Percentiles rank a stretch among this genome's conserved stretches.
Evolutionary conservation across 1,140 invertebrate genomes (phyloP).

Genomic region (Ruditapes philippinarum): DNA sequence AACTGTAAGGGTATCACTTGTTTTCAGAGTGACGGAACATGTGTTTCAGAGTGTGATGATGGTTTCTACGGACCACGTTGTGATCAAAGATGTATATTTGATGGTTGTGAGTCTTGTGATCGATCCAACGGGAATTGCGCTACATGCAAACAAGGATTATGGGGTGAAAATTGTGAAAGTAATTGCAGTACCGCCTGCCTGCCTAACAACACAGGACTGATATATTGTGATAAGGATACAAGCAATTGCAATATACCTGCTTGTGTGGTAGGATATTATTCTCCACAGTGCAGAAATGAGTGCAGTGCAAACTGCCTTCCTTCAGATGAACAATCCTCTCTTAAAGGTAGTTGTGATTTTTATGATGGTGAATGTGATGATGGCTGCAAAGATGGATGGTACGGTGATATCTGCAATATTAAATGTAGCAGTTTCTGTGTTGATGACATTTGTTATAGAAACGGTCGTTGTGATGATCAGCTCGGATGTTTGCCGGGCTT

Average conservation of each 20-base stretch:
- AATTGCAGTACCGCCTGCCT: constrained; percentile 18
- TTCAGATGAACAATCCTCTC: too few species aligned
- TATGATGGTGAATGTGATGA: not conserved
- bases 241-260: not conserved
- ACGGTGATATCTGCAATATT: constrained; percentile 19
- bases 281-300: not conserved
- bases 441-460: not conserved
- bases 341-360: constrained; percentile 7
- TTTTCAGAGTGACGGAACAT: constrained; percentile 10
- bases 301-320: constrained; percentile 26
- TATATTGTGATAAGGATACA: constrained; percentile 36
- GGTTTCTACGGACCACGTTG: constrained; percentile 38
- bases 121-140: not conserved
- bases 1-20: constrained; percentile 18
- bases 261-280: constrained; percentile 16
- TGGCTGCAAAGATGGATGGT: constrained; percentile 43
- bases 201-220: not conserved
- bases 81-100: not conserved
- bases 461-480: not conserved
- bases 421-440: constrained; percentile 6
- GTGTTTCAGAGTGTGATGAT: constrained; percentile 2
- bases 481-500: constrained; percentile 34
- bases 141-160: constrained; percentile 24
- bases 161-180: constrained; percentile 7
- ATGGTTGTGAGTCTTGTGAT: constrained; percentile 11